Evolutionary conservation across 2,888 invertebrate genomes (phyloP).

Genomic region (Drosophila birchii): DNA sequence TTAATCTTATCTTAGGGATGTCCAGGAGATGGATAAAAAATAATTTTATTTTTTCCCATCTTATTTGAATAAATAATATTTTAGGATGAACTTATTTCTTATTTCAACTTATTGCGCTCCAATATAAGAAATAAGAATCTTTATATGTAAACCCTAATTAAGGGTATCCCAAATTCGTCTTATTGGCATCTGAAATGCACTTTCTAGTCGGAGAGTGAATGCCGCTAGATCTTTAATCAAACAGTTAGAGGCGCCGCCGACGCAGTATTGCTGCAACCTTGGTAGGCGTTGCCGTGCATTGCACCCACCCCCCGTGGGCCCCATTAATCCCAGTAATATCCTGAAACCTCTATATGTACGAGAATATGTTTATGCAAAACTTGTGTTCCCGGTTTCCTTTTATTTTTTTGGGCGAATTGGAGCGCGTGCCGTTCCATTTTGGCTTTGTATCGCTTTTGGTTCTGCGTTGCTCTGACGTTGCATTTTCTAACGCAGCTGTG

Average conservation of each 20-base stretch:
- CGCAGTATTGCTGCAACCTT: constrained; percentile 73
- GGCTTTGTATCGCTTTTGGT: constrained; percentile 44
- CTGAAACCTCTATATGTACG: background rate
- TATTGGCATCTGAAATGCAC: background rate
- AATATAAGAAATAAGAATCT: background rate
- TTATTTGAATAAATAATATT: no score
- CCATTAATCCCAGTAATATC: constrained; percentile 2
- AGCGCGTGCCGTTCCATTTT: constrained; percentile 46
- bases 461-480: constrained; percentile 55
- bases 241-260: constrained; percentile 73
- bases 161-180: constrained; percentile 8
- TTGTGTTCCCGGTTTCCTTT: constrained; percentile 19
- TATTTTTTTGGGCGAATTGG: constrained; percentile 41
- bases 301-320: constrained; percentile 4
- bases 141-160: no score
- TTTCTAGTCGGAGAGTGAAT: constrained; percentile 37
- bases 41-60: no score
- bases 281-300: constrained; percentile 59
- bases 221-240: constrained; percentile 63
- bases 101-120: no score
- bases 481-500: constrained; percentile 74
- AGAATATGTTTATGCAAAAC: background rate
- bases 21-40: no score
- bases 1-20: no score
- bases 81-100: background rate